Evolutionary conservation across 1,140 invertebrate species (phyloP).

Genomic region (Triops cancriformis): DNA sequence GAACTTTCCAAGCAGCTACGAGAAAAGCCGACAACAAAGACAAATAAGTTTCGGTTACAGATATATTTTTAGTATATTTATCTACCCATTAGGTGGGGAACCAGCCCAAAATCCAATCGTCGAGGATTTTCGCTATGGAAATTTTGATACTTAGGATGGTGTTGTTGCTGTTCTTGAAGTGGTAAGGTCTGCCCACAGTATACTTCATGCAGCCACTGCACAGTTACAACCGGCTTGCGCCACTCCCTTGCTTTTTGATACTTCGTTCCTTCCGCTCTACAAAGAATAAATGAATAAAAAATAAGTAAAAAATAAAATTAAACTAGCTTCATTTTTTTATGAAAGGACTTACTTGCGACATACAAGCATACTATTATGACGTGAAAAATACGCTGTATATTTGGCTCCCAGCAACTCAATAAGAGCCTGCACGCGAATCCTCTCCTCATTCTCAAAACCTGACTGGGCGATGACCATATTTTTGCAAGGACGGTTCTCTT

Average conservation of each 20-base stretch:
- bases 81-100: constrained; percentile 68
- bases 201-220: constrained; percentile 87
- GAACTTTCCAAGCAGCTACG: constrained; percentile 85
- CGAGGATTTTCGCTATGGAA: constrained; percentile 71
- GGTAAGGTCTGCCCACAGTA: constrained; percentile 78
- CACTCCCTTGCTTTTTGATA: constrained; percentile 84
- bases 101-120: constrained; percentile 72
- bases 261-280: constrained; percentile 73
- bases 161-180: constrained; percentile 56
- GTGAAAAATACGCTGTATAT: constrained; percentile 53
- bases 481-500: constrained; percentile 49
- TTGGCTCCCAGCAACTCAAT: constrained; percentile 78
- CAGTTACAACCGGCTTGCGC: constrained; percentile 73
- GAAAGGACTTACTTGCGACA: constrained; percentile 44
- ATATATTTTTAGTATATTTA: constrained; percentile 11
- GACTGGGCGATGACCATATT: constrained; percentile 62
- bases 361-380: constrained; percentile 52
- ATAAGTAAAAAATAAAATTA: constrained; percentile 19
- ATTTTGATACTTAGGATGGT: constrained; percentile 77
- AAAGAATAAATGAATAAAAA: constrained; percentile 29
- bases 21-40: constrained; percentile 34
- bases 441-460: constrained; percentile 77
- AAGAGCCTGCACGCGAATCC: constrained; percentile 68
- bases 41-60: constrained; percentile 13
- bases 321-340: constrained; percentile 21